A percentile compares a stretch with the other conserved stretches of the same genome.
phyloP scores from a whole-genome alignment of 2,797 vertebrate species.

The Geotrypetes seraphini region DNA sequence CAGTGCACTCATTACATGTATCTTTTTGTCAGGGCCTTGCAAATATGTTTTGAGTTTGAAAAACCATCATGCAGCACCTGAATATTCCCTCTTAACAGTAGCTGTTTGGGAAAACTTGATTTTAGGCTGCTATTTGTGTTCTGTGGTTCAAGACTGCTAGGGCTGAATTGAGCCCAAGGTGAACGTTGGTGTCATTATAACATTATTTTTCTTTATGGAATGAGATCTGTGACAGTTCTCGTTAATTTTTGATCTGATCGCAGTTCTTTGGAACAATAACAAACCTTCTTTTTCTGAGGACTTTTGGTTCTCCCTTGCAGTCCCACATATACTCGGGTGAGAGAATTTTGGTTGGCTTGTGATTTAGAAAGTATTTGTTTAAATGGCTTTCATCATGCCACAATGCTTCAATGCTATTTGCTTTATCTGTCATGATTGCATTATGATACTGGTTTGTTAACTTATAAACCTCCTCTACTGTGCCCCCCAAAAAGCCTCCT shows the following conservation, averaged over 20 bases:
- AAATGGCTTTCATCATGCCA: conserved; percentile 72
- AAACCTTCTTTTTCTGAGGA: conserved; percentile 31
- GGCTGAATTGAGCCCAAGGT: too few relatives aligned
- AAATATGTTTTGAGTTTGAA: too few relatives aligned
- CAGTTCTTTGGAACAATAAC: conserved; percentile 39
- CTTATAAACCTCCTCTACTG: conserved; percentile 39
- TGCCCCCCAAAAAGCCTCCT: conserved; percentile 56
- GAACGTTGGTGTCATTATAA: too few relatives aligned
- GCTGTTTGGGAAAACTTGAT: too few relatives aligned
- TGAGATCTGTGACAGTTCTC: too few relatives aligned
- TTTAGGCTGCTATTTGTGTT: too few relatives aligned
- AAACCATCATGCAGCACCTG: too few relatives aligned
- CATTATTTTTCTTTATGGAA: too few relatives aligned
- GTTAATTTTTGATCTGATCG: conserved; percentile 1
- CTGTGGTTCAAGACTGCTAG: too few relatives aligned
- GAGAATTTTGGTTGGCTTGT: conserved; percentile 62
- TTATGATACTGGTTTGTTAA: conserved; percentile 44
- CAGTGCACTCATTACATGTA: too few relatives aligned
- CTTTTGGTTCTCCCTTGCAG: not conserved
- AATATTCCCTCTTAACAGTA: too few relatives aligned
- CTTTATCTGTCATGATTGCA: conserved; percentile 29
- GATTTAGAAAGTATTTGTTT: conserved; percentile 57
- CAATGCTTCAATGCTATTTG: conserved; percentile 49
- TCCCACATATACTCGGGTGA: conserved; percentile 65
- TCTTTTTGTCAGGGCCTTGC: too few relatives aligned